Evolutionary conservation across 2,797 vertebrate species (phyloP).

Genomic region (Xenops minutus): DNA sequence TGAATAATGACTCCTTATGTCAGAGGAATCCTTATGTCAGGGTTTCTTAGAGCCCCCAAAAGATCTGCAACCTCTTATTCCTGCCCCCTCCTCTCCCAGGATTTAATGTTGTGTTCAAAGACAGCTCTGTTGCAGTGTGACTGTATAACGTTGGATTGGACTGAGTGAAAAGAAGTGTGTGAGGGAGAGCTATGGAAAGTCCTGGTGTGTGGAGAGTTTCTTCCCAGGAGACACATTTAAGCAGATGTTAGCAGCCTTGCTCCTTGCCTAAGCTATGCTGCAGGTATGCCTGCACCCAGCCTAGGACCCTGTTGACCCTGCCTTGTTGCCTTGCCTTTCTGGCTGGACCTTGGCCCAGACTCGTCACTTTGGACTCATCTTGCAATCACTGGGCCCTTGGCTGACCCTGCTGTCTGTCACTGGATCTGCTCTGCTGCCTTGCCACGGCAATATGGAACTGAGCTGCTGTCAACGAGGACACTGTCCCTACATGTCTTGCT

Average conservation of each 20-base stretch:
- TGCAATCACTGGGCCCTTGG: neutral
- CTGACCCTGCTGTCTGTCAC: neutral
- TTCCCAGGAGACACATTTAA: neutral
- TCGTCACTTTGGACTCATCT: accelerated
- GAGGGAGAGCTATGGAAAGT: neutral
- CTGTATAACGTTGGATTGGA: neutral
- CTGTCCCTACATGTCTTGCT: neutral
- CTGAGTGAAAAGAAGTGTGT: neutral
- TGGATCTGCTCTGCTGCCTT: neutral
- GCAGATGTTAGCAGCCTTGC: neutral
- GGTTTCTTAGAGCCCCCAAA: neutral
- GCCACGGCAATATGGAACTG: neutral
- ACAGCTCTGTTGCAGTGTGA: neutral
- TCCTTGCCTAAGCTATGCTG: neutral
- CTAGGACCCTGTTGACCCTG: neutral
- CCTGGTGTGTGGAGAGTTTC: neutral
- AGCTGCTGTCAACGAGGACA: neutral
- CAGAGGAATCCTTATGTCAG: neutral
- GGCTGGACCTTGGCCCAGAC: neutral
- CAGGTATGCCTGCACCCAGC: neutral
- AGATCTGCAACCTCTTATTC: neutral
- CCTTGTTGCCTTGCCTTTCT: neutral
- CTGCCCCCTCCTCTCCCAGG: neutral
- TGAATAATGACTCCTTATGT: neutral
- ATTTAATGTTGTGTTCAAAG: neutral